A percentile compares a stretch with the other conserved stretches of the same genome.
Conservation (phyloP, 1,140 invertebrate species). For the Liolophura sinensis region DNA sequence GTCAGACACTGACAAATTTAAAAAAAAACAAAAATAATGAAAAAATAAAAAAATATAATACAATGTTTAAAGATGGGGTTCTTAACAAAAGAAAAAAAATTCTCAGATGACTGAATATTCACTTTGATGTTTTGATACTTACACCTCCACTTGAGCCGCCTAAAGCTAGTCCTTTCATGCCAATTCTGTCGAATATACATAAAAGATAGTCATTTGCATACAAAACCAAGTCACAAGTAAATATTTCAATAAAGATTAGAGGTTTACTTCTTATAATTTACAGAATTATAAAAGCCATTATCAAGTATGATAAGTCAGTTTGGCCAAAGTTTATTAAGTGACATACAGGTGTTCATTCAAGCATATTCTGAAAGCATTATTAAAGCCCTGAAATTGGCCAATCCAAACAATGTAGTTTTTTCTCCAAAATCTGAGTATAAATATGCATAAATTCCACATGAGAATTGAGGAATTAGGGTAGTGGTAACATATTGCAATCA, state of each 20-base stretch:
- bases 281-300: background rate
- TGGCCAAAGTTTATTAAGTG: too few species aligned
- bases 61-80: background rate
- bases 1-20: background rate
- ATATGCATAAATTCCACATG: too few species aligned
- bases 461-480: too few species aligned
- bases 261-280: background rate
- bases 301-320: too few species aligned
- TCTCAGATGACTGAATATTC: background rate
- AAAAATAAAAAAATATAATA: background rate
- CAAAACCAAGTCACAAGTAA: background rate
- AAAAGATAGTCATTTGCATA: background rate
- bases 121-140: conserved; percentile 15
- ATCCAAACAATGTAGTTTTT: too few species aligned
- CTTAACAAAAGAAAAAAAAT: conserved; percentile 1
- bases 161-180: conserved; percentile 32
- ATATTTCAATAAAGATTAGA: background rate
- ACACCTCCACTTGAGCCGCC: conserved; percentile 44
- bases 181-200: conserved; percentile 29
- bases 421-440: too few species aligned
- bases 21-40: background rate
- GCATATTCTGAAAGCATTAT: too few species aligned
- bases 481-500: too few species aligned
- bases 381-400: too few species aligned
- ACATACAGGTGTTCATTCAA: too few species aligned